Evolutionary conservation across 2,888 invertebrate genomes (phyloP), one percentile per base, ranked within the genome.

Genomic region (Cataglyphis rosenhaueri): DNA sequence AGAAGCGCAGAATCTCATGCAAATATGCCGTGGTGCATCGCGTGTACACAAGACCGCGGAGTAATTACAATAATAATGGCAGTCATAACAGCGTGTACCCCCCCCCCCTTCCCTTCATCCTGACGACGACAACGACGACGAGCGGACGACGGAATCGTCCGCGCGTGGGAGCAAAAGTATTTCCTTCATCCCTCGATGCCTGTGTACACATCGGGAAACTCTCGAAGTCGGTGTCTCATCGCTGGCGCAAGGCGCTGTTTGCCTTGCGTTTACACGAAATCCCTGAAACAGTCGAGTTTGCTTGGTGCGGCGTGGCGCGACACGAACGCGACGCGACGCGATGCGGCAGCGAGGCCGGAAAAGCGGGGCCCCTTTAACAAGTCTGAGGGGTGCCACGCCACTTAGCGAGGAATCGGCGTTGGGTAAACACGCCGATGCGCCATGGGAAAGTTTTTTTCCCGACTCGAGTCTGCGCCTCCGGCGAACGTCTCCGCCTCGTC

Each of bases 191-290:
- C 81, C 73, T 57, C 52, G 71, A 76, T 55, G 68, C 35, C 18
- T 86, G 85, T 90, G 89, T 86, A 84, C 88, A 82, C 87, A 76
- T 83, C 81, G 86, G 87, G 82, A 86, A 90, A 90, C 86, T 85
- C 88, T 87, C 82, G 62, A 83, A 76, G 86, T 84, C 82, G 84
- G 68, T 78, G 88, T 71, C n/a, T 70, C 81, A 65, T 84, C 78
- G 71, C 68, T 65, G 65, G 55, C 76, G 55, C 75, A 55, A 76
- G 64, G 64, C 61, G 38, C 71, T 92, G 87, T 92, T 92, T 92
- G 87, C 87, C 82, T 74, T 88, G 75, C 85, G 90, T 89, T 90
- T 91, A 92, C 90, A 90, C 86, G 92, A 91, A 92, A 92, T 91
- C 87, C 87, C 89, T 87, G 88, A 87, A 92, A 90, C 81, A 81